Conservation (phyloP, 2,888 invertebrate species). For the Ephialtes manifestator region DNA sequence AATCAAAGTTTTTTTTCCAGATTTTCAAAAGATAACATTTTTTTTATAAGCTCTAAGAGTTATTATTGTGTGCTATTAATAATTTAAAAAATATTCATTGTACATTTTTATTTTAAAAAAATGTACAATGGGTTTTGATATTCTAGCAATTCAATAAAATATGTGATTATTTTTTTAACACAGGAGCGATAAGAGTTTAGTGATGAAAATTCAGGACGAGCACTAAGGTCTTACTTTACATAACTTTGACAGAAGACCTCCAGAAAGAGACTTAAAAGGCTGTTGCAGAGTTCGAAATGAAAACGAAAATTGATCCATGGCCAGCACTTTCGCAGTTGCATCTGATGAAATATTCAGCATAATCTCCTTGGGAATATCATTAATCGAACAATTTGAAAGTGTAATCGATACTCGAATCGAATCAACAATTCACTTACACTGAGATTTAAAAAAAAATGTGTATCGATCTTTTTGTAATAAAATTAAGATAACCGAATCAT, state of each 20-base stretch:
- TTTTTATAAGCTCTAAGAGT: too few relatives aligned
- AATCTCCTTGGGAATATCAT: conserved; percentile 76
- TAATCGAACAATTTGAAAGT: conserved; percentile 72
- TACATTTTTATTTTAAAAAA: too few relatives aligned
- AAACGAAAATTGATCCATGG: conserved; percentile 62
- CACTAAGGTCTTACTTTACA: background rate
- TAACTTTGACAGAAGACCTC: background rate
- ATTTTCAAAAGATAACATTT: too few relatives aligned
- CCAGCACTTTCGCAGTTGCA: conserved; percentile 66
- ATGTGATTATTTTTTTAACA: background rate
- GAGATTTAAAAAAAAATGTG: background rate
- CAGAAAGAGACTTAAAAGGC: background rate
- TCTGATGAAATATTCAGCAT: conserved; percentile 76
- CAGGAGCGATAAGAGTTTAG: background rate
- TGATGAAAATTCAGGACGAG: background rate
- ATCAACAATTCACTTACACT: conserved; percentile 35
- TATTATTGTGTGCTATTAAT: too few relatives aligned
- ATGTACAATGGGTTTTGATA: too few relatives aligned
- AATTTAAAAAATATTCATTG: too few relatives aligned
- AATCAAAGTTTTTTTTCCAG: too few relatives aligned
- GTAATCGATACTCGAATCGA: conserved; percentile 41
- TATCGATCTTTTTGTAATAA: background rate
- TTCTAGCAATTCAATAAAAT: too few relatives aligned
- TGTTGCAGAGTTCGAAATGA: background rate
- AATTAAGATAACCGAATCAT: background rate